These are phyloP conservation scores for Acanthopagrus latus DNA, from an alignment of 2,797 vertebrate species.

Conservation along the genomic window DNA sequence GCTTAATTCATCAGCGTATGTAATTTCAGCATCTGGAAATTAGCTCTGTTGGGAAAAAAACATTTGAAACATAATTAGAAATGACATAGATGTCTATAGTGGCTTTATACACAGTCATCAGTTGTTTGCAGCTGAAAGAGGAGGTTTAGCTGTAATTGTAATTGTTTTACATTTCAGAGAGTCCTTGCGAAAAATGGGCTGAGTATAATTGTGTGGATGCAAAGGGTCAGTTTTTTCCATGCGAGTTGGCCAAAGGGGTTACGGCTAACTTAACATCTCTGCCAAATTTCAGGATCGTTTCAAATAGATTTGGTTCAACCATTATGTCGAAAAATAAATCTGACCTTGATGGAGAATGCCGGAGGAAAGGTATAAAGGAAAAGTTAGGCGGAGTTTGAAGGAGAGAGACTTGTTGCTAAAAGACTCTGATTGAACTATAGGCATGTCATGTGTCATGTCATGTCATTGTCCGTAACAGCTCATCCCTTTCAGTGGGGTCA, in stretches of 20 bases:
- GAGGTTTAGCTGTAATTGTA: background rate
- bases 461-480: too few relatives aligned
- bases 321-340: constrained; percentile 3
- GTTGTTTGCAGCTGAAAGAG: background rate
- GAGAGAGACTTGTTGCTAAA: background rate
- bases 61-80: background rate
- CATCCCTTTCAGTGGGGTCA: too few relatives aligned
- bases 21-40: background rate
- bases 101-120: background rate
- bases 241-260: background rate
- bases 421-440: background rate
- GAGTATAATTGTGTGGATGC: constrained; percentile 1
- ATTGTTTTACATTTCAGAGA: background rate
- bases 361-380: background rate
- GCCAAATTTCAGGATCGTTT: background rate
- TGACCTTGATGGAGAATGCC: constrained; percentile 5
- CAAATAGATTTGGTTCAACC: constrained; percentile 11
- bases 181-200: background rate
- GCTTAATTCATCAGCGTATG: background rate
- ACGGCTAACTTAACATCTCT: background rate
- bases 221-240: constrained; percentile 20
- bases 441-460: too few relatives aligned
- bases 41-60: background rate
- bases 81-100: background rate
- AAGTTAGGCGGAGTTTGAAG: background rate